A percentile compares a stretch with the other conserved stretches of the same genome.
phyloP scores from a whole-genome alignment of 2,797 vertebrate genomes.

The Nyctibius grandis region DNA sequence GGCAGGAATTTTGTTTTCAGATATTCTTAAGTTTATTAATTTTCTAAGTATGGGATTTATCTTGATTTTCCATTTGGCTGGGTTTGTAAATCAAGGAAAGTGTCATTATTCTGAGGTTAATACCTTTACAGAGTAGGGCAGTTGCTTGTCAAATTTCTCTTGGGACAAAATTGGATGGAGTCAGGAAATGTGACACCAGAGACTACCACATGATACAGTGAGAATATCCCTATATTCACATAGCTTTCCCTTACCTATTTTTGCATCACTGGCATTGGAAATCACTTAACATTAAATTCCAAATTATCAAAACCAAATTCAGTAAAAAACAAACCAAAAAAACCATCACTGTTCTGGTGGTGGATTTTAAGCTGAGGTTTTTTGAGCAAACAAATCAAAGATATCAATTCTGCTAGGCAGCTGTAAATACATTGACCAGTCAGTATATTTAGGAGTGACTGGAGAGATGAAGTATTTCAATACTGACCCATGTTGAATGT shows the following conservation, averaged over 20 bases:
- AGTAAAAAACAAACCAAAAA: neutral
- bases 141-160: neutral
- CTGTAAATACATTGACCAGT: neutral
- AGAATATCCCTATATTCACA: neutral
- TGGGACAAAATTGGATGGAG: neutral
- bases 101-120: neutral
- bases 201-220: neutral
- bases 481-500: neutral
- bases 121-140: neutral
- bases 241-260: neutral
- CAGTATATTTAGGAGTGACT: neutral
- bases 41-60: neutral
- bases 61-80: neutral
- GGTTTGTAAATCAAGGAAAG: neutral
- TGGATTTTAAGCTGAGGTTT: neutral
- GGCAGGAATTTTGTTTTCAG: neutral
- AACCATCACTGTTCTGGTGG: fast-evolving
- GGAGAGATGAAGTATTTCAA: neutral
- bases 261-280: neutral
- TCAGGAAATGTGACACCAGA: neutral
- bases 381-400: neutral
- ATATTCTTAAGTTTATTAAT: neutral
- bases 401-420: neutral
- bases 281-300: neutral
- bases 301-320: neutral